These are phyloP conservation scores for Amphiprion percula DNA, from an alignment of 2,113 vertebrate genomes.

Conservation along the genomic window DNA sequence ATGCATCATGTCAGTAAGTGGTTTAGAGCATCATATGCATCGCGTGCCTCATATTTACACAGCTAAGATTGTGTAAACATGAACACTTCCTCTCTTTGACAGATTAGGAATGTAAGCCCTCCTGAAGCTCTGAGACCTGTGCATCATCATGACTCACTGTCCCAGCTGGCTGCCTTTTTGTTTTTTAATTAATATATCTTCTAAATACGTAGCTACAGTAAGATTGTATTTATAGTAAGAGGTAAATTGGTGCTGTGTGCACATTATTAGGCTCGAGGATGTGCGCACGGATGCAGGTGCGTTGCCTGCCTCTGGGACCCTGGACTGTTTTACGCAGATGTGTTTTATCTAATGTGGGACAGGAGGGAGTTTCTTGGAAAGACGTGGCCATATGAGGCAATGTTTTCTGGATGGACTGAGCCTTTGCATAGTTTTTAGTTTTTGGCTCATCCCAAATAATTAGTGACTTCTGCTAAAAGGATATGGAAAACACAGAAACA, in stretches of 20 bases:
- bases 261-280: background rate
- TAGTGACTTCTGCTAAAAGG: background rate
- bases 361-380: slow-evolving; percentile 36
- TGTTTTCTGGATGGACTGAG: slow-evolving; percentile 22
- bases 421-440: slow-evolving; percentile 2
- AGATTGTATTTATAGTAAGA: background rate
- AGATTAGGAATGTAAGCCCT: slow-evolving; percentile 51
- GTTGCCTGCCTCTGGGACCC: slow-evolving; percentile 24
- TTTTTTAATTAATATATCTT: slow-evolving; percentile 6
- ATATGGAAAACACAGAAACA: too few species aligned
- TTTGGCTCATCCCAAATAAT: slow-evolving; percentile 27
- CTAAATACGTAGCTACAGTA: slow-evolving; percentile 29
- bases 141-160: slow-evolving; percentile 34
- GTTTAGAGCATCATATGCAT: slow-evolving; percentile 29
- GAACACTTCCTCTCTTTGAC: slow-evolving; percentile 62
- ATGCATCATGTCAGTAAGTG: slow-evolving; percentile 29
- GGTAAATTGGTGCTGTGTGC: slow-evolving; percentile 11
- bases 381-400: slow-evolving; percentile 39
- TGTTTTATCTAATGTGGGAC: slow-evolving; percentile 40
- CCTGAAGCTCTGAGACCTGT: slow-evolving; percentile 25
- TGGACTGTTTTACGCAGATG: slow-evolving; percentile 34
- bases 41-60: slow-evolving; percentile 54
- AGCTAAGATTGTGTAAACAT: slow-evolving; percentile 63
- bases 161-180: slow-evolving; percentile 28
- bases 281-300: slow-evolving; percentile 41